Conservation (phyloP, 2,797 vertebrate species). For the Otus scops region DNA sequence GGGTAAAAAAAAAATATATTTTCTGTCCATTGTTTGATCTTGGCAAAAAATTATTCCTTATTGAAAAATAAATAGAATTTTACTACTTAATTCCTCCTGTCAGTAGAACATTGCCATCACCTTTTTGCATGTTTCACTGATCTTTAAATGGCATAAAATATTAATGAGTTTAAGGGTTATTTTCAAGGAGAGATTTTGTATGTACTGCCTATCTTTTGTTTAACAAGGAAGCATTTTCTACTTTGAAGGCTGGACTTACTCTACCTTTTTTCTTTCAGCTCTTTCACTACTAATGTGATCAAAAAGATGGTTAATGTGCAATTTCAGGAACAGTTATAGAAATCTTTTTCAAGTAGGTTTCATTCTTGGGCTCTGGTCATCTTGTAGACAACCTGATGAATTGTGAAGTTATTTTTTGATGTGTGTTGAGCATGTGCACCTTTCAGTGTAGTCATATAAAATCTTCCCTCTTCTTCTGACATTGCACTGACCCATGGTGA, state of each 20-base stretch:
- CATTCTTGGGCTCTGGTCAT: neutral
- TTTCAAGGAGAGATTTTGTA: conserved; percentile 23
- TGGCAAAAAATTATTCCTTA: neutral
- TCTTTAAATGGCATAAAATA: neutral
- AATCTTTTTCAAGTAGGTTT: neutral
- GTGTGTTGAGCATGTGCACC: neutral
- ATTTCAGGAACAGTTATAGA: neutral
- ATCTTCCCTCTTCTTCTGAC: neutral
- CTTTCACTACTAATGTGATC: neutral
- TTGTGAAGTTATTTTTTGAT: neutral
- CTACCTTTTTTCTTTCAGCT: neutral
- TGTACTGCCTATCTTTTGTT: neutral
- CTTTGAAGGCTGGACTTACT: neutral
- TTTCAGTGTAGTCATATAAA: neutral
- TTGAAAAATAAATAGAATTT: conserved; percentile 20
- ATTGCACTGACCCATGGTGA: neutral
- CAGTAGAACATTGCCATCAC: neutral
- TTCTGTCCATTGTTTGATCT: neutral
- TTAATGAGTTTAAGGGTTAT: neutral
- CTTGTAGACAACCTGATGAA: conserved; percentile 3
- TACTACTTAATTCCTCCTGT: neutral
- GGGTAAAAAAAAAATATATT: neutral
- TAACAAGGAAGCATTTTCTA: neutral
- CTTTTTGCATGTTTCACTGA: neutral
- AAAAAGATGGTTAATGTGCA: neutral